Conservation (phyloP, 2,113 vertebrate species). For the Percopsis transmontana region DNA sequence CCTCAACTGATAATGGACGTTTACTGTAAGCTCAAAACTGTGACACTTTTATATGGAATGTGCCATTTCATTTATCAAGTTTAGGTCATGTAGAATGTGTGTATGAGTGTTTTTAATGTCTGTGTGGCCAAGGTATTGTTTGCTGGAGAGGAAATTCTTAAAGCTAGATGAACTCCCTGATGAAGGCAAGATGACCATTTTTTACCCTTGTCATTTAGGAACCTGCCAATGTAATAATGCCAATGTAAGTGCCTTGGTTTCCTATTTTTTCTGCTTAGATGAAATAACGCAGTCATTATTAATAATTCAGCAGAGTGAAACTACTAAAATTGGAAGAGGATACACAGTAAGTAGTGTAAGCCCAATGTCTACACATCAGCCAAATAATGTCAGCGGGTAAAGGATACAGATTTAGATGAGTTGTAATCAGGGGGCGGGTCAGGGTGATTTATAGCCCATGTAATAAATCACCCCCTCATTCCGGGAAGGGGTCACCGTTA, state of each 20-base stretch:
- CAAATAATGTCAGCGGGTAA: not conserved
- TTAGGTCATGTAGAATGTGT: not conserved
- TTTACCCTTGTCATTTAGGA: too few species aligned
- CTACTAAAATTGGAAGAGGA: too few species aligned
- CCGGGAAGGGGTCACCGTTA: constrained; percentile 58
- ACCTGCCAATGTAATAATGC: not conserved
- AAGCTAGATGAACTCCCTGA: too few species aligned
- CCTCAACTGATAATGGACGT: too few species aligned
- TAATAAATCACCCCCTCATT: constrained; percentile 74
- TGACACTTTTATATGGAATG: not conserved
- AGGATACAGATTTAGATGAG: not conserved
- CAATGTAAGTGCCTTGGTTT: not conserved
- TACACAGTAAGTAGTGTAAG: too few species aligned
- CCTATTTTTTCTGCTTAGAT: too few species aligned
- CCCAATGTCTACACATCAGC: not conserved
- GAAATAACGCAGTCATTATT: too few species aligned
- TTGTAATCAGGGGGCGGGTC: constrained; percentile 53
- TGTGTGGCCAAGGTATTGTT: too few species aligned
- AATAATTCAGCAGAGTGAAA: too few species aligned
- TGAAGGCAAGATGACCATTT: too few species aligned
- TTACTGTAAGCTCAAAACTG: constrained; percentile 14
- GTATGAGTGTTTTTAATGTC: too few species aligned
- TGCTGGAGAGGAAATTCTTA: too few species aligned
- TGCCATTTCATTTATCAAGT: not conserved
- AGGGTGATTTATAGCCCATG: constrained; percentile 69